Conservation (phyloP, 2,113 vertebrate species). For the Chaetura pelagica region DNA sequence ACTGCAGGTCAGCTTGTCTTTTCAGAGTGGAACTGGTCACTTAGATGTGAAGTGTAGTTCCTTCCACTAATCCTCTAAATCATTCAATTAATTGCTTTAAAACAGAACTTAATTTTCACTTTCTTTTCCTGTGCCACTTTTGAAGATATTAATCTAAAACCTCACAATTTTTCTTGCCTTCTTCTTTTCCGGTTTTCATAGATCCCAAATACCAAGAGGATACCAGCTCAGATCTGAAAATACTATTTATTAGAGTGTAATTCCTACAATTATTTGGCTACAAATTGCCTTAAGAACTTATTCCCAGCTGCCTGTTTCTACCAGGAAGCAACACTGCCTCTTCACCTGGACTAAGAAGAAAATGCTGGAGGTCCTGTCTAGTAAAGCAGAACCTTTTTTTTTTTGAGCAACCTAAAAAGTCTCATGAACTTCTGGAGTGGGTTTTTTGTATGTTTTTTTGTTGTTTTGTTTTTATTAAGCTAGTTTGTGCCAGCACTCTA, state of each 20-base stretch:
- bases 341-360: neutral
- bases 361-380: neutral
- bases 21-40: neutral
- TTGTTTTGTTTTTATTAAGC: neutral
- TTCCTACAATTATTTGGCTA: neutral
- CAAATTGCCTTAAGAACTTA: neutral
- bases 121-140: neutral
- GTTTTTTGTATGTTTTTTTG: neutral
- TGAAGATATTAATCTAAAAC: neutral
- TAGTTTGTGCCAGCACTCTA: neutral
- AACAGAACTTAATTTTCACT: neutral
- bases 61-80: neutral
- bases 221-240: neutral
- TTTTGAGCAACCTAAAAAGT: neutral
- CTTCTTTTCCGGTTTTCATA: neutral
- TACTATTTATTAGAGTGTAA: neutral
- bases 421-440: neutral
- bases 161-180: neutral
- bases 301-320: neutral
- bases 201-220: neutral
- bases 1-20: neutral
- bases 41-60: neutral
- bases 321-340: neutral
- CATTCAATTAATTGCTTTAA: neutral
- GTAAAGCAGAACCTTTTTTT: neutral